Conservation (phyloP, 2,113 vertebrate genomes). For the Oceanodroma tethys region DNA sequence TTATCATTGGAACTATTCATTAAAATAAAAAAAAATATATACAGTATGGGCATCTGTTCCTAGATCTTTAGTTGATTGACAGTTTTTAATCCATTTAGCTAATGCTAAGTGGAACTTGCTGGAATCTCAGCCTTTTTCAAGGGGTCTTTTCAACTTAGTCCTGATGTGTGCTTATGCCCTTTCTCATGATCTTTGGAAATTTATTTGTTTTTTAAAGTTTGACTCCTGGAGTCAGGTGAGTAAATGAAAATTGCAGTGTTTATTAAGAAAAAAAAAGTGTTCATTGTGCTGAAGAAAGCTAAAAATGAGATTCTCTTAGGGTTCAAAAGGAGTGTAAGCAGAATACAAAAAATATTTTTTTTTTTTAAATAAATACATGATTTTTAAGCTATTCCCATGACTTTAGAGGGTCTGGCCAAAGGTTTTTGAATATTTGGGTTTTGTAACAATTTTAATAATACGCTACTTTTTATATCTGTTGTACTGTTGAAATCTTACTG, state of each 20-base stretch:
- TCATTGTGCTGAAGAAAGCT: background rate
- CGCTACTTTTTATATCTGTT: background rate
- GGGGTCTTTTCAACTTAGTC: background rate
- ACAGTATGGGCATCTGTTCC: constrained; percentile 69
- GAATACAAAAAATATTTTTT: background rate
- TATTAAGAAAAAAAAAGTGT: background rate
- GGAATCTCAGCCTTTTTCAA: background rate
- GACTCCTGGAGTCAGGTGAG: background rate
- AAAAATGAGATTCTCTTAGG: background rate
- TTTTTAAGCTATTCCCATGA: background rate
- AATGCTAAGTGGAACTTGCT: constrained; percentile 10
- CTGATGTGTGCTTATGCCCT: background rate
- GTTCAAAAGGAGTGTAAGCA: background rate
- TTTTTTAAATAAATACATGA: background rate
- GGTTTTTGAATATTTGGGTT: background rate
- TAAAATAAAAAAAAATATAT: constrained; percentile 62
- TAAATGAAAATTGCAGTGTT: background rate
- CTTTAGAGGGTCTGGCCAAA: background rate
- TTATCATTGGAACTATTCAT: constrained; percentile 76
- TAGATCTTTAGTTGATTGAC: constrained; percentile 47
- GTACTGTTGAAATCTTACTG: background rate
- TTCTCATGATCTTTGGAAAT: constrained; percentile 8
- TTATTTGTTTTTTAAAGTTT: background rate
- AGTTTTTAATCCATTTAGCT: constrained; percentile 38
- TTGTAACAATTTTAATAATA: background rate